These are phyloP conservation scores for Capitulum mitella DNA, from an alignment of 2,888 invertebrate species.

Conservation along the genomic window DNA sequence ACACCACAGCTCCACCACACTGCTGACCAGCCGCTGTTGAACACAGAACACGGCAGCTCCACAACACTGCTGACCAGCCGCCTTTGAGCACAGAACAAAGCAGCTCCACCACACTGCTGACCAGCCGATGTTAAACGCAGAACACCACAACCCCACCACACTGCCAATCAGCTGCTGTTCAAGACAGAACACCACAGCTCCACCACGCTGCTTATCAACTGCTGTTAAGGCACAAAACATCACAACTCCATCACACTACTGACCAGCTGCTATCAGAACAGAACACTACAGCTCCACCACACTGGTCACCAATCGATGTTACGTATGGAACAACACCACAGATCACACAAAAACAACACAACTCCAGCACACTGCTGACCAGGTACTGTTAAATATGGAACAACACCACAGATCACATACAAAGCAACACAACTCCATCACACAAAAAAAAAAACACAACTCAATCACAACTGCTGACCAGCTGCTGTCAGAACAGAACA, in stretches of 20 bases:
- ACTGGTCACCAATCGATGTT: too few species aligned
- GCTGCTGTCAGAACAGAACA: too few species aligned
- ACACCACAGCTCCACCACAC: constrained; percentile 65
- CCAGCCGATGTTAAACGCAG: constrained; percentile 66
- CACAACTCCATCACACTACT: too few species aligned
- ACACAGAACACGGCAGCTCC: too few species aligned
- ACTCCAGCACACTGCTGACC: too few species aligned
- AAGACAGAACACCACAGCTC: constrained; percentile 65
- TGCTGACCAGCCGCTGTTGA: constrained; percentile 66
- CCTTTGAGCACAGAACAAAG: constrained; percentile 65
- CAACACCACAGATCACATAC: not conserved
- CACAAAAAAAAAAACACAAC: too few species aligned
- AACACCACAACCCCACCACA: too few species aligned
- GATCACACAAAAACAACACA: not conserved
- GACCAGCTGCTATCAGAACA: constrained; percentile 60
- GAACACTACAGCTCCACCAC: constrained; percentile 66
- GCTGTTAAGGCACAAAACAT: too few species aligned
- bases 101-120: constrained; percentile 64
- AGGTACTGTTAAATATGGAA: not conserved
- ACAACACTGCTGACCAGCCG: too few species aligned
- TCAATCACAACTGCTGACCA: too few species aligned
- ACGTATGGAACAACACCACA: not conserved
- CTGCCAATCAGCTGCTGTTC: too few species aligned
- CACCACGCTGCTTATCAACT: constrained; percentile 70
- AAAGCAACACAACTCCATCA: constrained; percentile 34